Evolutionary conservation across 1,140 invertebrate genomes (phyloP), one percentile per base, ranked within the genome.

Genomic region (Drosophila kepulauana): DNA sequence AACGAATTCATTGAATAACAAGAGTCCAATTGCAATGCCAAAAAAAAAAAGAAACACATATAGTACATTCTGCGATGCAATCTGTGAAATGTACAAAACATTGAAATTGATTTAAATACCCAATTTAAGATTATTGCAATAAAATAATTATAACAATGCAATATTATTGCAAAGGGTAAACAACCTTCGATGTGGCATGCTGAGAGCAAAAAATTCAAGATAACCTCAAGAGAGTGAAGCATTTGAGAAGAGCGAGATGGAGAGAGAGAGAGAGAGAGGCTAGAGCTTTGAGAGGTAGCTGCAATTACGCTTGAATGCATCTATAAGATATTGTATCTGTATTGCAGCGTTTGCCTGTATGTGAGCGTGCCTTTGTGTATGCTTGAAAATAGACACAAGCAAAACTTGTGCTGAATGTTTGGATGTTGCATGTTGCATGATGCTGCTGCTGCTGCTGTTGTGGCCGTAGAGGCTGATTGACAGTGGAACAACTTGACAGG

Each of bases 271-370:
- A 30, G 6, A 46, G 16, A 43, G 61, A 43, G 16, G 6, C 30
- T 7, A 33, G 3, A 48, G 20, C 30, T 69, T 65, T 71, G 70
- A 72, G 75, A 82, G 79, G 79, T 78, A 75, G 51, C 54, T 88
- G 70, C 85, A 88, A 88, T 78, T 84, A 81, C 78, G 80, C 84
- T 89, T 88, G 59, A 88, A 82, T 88, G 85, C 85, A 87, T 79
- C 65, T 64, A 75, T 78, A 88, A 89, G 85, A 88, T 88, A 84
- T 81, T 77, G 79, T 87, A 87, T 80, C 77, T 87, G 48, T 59
- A 67, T 10, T 33, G 70, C 63, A 43, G 25, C 45, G 56, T 35
- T 46, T 73, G 46, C 71, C 35, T 79, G 33, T 62, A 49, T 62
- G 20, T 51, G 15, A 59, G 43, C 56, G 25, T 66, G 13, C 41